These are phyloP conservation scores for Rhamnusium bicolor DNA, from an alignment of 2,888 invertebrate species.

Conservation along the genomic window DNA sequence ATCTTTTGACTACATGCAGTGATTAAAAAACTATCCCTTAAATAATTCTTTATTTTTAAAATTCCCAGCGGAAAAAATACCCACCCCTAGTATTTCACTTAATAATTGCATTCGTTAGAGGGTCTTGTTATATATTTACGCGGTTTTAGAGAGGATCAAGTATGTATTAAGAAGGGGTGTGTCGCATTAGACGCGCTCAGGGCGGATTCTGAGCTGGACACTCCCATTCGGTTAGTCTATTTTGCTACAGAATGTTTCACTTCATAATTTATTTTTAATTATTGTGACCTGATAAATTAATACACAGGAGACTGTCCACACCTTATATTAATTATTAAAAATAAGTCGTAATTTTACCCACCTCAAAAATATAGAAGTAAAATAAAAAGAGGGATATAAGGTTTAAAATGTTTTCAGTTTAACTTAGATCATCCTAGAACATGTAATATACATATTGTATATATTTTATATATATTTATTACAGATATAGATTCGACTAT, in stretches of 20 bases:
- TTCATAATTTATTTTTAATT: slow-evolving; percentile 59
- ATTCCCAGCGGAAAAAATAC: slow-evolving; percentile 15
- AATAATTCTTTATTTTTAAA: slow-evolving; percentile 23
- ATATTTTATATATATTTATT: too few species aligned
- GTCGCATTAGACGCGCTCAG: slow-evolving; percentile 64
- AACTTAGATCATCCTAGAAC: too few species aligned
- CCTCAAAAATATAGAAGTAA: neutral
- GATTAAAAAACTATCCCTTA: slow-evolving; percentile 15
- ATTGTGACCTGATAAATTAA: slow-evolving; percentile 56
- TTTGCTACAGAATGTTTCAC: slow-evolving; percentile 50
- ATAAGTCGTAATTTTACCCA: neutral
- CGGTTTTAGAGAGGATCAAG: slow-evolving; percentile 65
- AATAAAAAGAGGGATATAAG: neutral
- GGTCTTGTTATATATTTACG: slow-evolving; percentile 56
- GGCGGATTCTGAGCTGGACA: slow-evolving; percentile 61
- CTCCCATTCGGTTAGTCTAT: slow-evolving; percentile 60
- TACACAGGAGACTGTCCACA: slow-evolving; percentile 47
- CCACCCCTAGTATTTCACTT: slow-evolving; percentile 58
- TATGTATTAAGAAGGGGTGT: slow-evolving; percentile 69
- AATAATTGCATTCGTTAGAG: slow-evolving; percentile 66
- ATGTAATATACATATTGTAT: too few species aligned
- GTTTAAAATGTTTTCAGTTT: neutral
- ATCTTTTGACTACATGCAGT: neutral
- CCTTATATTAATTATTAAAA: slow-evolving; percentile 51
- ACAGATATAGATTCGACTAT: too few species aligned